Evolutionary conservation across 2,113 vertebrate species (phyloP).

Genomic region (Indri indri): DNA sequence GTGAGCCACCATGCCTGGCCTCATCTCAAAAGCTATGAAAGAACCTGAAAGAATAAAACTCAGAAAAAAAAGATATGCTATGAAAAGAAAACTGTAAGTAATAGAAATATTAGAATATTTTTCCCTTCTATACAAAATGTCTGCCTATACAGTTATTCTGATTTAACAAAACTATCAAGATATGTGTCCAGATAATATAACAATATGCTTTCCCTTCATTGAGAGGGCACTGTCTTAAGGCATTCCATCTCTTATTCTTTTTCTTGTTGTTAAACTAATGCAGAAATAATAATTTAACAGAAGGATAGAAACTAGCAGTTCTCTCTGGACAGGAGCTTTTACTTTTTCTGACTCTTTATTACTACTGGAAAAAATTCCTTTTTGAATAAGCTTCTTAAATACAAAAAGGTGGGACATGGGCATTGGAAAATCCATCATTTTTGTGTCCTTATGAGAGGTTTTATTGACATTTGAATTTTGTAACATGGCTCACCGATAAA

Average conservation of each 20-base stretch:
- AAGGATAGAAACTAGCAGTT: background rate
- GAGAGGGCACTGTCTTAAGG: background rate
- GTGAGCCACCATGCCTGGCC: too few relatives aligned
- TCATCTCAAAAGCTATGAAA: background rate
- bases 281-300: constrained; percentile 15
- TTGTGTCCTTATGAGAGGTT: background rate
- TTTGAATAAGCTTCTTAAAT: background rate
- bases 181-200: background rate
- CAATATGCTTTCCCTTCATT: background rate
- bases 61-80: background rate
- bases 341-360: constrained; percentile 7
- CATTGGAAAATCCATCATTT: background rate
- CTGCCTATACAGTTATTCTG: background rate
- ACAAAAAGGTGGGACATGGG: background rate
- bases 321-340: background rate
- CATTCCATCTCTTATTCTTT: background rate
- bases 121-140: background rate
- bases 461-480: background rate
- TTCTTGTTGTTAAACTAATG: background rate
- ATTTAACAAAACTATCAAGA: background rate
- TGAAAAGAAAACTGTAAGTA: background rate
- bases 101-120: background rate
- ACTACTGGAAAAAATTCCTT: background rate
- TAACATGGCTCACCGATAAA: background rate
- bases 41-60: background rate